A percentile compares a stretch with the other conserved stretches of the same genome.
phyloP scores from a whole-genome alignment of 2,113 vertebrate genomes.

The Excalfactoria chinensis region DNA sequence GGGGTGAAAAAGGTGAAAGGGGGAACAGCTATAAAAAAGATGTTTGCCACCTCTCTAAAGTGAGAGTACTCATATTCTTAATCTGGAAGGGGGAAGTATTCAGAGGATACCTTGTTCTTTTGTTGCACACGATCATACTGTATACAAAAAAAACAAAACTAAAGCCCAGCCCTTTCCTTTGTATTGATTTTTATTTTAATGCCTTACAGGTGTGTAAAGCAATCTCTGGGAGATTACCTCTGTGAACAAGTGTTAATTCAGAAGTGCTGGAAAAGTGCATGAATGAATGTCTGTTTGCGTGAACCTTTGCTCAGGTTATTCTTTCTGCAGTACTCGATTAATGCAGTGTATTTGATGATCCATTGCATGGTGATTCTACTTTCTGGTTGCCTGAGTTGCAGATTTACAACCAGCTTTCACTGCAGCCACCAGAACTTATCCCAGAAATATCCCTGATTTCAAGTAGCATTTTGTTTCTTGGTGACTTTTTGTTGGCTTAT shows the following conservation, averaged over 20 bases:
- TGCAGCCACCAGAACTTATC: not conserved
- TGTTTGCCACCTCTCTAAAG: not conserved
- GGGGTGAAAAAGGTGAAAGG: not conserved
- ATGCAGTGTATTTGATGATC: not conserved
- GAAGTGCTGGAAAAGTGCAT: not conserved
- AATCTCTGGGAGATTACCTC: not conserved
- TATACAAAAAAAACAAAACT: not conserved
- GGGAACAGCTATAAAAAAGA: not conserved
- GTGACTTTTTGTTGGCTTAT: not conserved
- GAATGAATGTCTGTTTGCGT: not conserved
- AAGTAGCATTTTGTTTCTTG: not conserved
- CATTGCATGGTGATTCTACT: not conserved
- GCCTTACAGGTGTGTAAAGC: not conserved
- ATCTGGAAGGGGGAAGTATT: not conserved
- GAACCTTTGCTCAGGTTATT: not conserved
- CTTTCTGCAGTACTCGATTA: not conserved
- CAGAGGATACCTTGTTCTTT: not conserved
- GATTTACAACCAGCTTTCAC: not conserved
- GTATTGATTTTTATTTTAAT: not conserved
- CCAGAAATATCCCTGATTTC: not conserved
- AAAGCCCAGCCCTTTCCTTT: fast-evolving
- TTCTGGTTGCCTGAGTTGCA: not conserved
- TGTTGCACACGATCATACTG: not conserved
- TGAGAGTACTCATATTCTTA: not conserved
- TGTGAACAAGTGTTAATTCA: not conserved